A percentile compares a stretch with the other conserved stretches of the same genome.
Conservation (phyloP, 64 coral and sea anemone species). For the Actinia equina region DNA sequence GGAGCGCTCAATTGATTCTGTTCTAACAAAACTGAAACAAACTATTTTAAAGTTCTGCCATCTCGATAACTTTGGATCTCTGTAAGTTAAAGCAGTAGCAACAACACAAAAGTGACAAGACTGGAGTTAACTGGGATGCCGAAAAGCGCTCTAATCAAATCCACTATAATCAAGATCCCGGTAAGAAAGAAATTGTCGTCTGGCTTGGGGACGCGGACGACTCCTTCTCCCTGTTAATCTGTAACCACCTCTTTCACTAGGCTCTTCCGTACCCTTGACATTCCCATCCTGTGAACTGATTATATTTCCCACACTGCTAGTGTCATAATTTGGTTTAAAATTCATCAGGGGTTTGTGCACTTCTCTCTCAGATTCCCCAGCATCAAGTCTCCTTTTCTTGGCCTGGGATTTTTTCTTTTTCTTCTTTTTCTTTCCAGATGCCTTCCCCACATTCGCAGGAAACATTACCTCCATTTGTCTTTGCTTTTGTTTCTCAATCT, state of each 20-base stretch:
- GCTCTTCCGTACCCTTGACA: not conserved
- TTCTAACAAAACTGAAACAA: too few species aligned
- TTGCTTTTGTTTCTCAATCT: constrained; percentile 21
- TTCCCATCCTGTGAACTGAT: not conserved
- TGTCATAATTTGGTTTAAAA: not conserved
- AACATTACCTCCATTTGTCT: not conserved
- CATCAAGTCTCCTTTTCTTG: constrained; percentile 33
- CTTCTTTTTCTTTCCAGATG: constrained; percentile 8
- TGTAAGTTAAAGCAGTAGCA: too few species aligned
- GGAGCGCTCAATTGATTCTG: too few species aligned
- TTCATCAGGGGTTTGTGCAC: not conserved
- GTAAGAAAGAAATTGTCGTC: not conserved
- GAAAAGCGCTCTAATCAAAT: not conserved
- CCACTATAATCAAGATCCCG: not conserved
- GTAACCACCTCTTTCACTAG: not conserved
- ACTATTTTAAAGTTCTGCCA: too few species aligned
- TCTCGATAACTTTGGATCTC: too few species aligned
- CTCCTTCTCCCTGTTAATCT: not conserved
- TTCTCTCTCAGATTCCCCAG: not conserved
- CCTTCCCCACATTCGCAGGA: not conserved
- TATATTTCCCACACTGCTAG: not conserved
- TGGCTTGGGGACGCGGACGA: not conserved
- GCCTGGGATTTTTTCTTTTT: constrained; percentile 62
- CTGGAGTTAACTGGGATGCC: too few species aligned
- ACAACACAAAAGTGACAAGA: too few species aligned